Percentiles rank a stretch among this genome's conserved stretches.
Conservation (phyloP, 2,888 invertebrate species). For the Eilema griseolum region DNA sequence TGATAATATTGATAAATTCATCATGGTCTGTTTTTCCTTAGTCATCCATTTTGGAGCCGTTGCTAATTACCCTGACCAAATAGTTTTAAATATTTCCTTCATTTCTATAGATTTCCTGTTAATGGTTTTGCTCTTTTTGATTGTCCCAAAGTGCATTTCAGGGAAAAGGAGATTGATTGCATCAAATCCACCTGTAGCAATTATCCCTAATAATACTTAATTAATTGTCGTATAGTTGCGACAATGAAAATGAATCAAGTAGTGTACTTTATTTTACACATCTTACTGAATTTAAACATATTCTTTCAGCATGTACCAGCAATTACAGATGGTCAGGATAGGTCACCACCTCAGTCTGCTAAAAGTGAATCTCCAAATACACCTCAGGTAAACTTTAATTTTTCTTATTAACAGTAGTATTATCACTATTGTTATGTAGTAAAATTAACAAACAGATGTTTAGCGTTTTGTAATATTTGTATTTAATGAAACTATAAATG, state of each 20-base stretch:
- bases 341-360: slow-evolving; percentile 67
- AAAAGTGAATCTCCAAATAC: slow-evolving; percentile 74
- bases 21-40: no score
- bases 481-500: neutral
- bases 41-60: neutral
- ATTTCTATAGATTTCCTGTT: no score
- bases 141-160: neutral
- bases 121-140: no score
- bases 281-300: neutral
- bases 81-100: neutral
- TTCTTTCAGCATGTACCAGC: slow-evolving; percentile 80
- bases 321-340: slow-evolving; percentile 80
- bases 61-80: neutral
- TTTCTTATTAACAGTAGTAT: neutral
- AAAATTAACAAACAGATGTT: neutral
- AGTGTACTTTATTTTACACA: neutral
- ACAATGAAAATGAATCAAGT: no score
- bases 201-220: neutral
- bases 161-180: neutral
- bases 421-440: neutral
- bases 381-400: slow-evolving; percentile 69
- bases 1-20: no score
- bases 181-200: neutral
- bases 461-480: neutral
- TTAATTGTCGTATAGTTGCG: no score